Evolutionary conservation across 1,140 invertebrate species (phyloP), one percentile per base, ranked within the genome.

Genomic region (Zaprionus ornatus): DNA sequence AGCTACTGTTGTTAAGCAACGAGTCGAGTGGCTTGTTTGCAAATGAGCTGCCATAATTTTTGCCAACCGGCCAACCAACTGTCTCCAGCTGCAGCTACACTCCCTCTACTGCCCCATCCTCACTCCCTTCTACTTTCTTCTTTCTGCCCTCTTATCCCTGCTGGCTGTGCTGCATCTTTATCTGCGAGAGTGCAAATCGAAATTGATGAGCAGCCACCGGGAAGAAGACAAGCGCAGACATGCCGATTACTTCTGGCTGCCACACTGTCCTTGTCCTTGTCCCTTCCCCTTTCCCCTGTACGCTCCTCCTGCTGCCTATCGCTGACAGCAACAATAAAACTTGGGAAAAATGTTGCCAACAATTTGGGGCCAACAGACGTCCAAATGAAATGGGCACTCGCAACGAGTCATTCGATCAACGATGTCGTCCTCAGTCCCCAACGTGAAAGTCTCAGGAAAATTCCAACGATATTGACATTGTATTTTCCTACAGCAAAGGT

Each of bases 21-120:
- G 40, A 50, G 56, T 79, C 62, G 72, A 86, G 79, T 83, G 80
- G 77, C 80, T 88, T 88, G 84, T 87, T 87, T 87, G 83, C 77
- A 84, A 87, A 87, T 88, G 83, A 82, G 80, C 70, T 73, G 72
- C 77, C 83, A 87, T 87, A 83, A 88, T 88, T 87, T 87, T 80
- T 68, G 52, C 52, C 57, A 68, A 66, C 65, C 60, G 71, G 59
- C 64, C 61, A 57, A 62, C 65, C 35, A 45, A 59, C 42, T 32
- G 73, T 62, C 32, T 35, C 60, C 21, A 27, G 29, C 77, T 77
- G 48, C 71, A 77, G 68, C 56, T n/a, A 50, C 25, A 35, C 67
- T 57, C 42, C 19, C 37, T 56, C 59, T 19, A 4, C 9, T 3
- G 48, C 23, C 10, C 19, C 23, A 40, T n/a, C n/a, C 7, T 50